These are phyloP conservation scores for Oenanthe melanoleuca DNA, from an alignment of 2,113 vertebrate genomes.

Conservation along the genomic window DNA sequence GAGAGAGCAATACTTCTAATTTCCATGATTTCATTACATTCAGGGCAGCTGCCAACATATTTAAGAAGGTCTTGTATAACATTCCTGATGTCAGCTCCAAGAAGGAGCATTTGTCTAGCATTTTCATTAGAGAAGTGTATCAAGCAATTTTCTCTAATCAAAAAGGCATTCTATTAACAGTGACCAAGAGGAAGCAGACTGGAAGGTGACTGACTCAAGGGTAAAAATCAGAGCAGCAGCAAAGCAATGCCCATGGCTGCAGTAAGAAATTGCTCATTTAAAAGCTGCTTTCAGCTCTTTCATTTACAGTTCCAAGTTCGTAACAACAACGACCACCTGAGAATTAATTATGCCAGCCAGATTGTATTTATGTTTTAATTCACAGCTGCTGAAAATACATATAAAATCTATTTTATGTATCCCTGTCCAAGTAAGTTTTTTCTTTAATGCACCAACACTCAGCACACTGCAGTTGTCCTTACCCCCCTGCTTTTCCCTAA, in stretches of 20 bases:
- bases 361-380: not conserved
- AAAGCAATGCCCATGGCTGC: not conserved
- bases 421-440: not conserved
- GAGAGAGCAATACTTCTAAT: slow-evolving; percentile 45
- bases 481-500: not conserved
- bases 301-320: not conserved
- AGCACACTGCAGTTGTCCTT: not conserved
- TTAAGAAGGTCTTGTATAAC: slow-evolving; percentile 65
- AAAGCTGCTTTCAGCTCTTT: not conserved
- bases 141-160: slow-evolving; percentile 43
- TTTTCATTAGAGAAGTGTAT: slow-evolving; percentile 41
- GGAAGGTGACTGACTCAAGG: slow-evolving; percentile 11
- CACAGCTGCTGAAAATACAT: not conserved
- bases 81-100: slow-evolving; percentile 56
- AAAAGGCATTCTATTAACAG: slow-evolving; percentile 3
- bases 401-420: not conserved
- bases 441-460: not conserved
- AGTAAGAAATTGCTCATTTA: not conserved
- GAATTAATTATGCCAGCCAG: not conserved
- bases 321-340: not conserved
- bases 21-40: slow-evolving; percentile 70
- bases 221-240: slow-evolving; percentile 2
- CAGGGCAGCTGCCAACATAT: slow-evolving; percentile 61
- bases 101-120: slow-evolving; percentile 46
- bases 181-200: not conserved